phyloP scores from a whole-genome alignment of 2,113 vertebrate species.

The Pristiophorus japonicus region DNA sequence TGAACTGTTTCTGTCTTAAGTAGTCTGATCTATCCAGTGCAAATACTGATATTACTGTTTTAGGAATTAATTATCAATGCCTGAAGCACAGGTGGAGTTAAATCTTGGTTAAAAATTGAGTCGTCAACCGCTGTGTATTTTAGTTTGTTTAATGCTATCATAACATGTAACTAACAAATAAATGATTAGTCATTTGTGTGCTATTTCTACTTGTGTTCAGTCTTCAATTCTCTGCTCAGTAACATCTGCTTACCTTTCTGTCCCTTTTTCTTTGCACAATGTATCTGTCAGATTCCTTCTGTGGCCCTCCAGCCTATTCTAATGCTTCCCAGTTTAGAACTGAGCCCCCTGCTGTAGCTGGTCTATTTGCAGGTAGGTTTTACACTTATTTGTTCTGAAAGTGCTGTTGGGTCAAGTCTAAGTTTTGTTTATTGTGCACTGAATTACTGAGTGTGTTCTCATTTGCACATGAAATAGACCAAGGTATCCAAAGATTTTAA shows the following conservation, averaged over 20 bases:
- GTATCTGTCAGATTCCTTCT: slow-evolving; percentile 74
- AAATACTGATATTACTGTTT: neutral
- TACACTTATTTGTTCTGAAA: neutral
- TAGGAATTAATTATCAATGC: neutral
- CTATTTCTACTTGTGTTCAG: slow-evolving; percentile 11
- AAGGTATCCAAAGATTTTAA: neutral
- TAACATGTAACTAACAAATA: neutral
- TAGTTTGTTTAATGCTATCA: neutral
- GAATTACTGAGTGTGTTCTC: neutral
- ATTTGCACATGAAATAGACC: neutral
- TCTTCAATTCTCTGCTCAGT: neutral
- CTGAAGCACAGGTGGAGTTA: neutral
- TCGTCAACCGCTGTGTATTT: neutral
- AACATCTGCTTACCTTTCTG: slow-evolving; percentile 41
- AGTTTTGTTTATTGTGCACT: neutral
- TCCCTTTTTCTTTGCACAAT: slow-evolving; percentile 45
- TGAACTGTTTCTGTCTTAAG: neutral
- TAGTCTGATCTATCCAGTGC: neutral
- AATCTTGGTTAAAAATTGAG: neutral
- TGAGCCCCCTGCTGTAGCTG: slow-evolving; percentile 73
- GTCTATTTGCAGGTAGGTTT: slow-evolving; percentile 78
- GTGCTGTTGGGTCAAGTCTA: neutral
- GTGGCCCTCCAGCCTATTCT: slow-evolving; percentile 70
- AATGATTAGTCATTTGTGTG: neutral
- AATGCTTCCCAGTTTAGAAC: slow-evolving; percentile 69